Conservation (phyloP, 2,797 vertebrate species). For the Mallotus villosus region DNA sequence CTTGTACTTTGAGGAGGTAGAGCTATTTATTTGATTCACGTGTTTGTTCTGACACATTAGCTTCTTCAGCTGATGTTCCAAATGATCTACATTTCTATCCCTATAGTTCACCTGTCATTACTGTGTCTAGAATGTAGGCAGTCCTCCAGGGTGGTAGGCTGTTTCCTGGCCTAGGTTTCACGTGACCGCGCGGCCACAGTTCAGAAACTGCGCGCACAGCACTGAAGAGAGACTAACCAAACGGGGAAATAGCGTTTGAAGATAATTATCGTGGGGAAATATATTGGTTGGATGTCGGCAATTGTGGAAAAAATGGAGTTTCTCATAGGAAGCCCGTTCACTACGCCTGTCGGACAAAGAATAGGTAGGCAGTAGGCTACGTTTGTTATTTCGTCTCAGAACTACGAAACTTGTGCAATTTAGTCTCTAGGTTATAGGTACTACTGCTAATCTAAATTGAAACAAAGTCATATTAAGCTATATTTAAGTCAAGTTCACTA, state of each 20-base stretch:
- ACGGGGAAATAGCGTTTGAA: neutral
- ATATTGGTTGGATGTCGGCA: slow-evolving; percentile 57
- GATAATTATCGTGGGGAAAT: slow-evolving; percentile 13
- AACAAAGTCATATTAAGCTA: neutral
- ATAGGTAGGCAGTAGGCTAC: slow-evolving; percentile 68
- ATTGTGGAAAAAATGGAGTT: slow-evolving; percentile 73
- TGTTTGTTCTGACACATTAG: too few species aligned
- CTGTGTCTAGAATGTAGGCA: neutral
- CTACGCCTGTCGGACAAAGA: slow-evolving; percentile 78
- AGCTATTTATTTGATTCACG: too few species aligned
- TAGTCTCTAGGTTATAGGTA: neutral
- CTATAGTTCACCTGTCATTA: neutral
- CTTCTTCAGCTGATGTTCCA: too few species aligned
- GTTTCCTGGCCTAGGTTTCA: slow-evolving; percentile 53
- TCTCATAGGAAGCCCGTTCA: slow-evolving; percentile 72
- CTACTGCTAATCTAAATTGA: too few species aligned
- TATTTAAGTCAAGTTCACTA: neutral
- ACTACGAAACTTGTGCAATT: neutral
- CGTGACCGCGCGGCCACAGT: slow-evolving; percentile 58
- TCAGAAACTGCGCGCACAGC: slow-evolving; percentile 25
- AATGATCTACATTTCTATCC: too few species aligned
- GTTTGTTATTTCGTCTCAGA: neutral
- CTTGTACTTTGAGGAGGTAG: too few species aligned
- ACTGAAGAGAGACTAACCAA: neutral
- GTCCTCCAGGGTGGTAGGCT: neutral